Evolutionary conservation across 2,797 vertebrate species (phyloP).

Genomic region (Margarornis squamiger): DNA sequence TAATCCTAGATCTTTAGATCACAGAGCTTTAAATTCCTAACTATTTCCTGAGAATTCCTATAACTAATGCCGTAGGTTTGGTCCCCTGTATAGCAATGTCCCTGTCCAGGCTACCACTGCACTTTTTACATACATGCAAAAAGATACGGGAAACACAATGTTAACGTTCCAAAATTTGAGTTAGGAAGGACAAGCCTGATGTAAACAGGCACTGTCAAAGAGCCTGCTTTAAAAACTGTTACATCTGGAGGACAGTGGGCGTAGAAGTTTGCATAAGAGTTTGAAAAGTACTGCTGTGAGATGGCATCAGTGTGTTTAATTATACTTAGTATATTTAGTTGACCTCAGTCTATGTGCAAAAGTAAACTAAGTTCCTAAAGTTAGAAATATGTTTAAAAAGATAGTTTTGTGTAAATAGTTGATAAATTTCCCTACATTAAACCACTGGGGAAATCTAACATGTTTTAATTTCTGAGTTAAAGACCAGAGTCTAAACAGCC

Average conservation of each 20-base stretch:
- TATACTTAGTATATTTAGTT: neutral
- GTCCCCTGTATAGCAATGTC: neutral
- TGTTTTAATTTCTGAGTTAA: neutral
- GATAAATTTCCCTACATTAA: neutral
- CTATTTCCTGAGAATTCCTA: neutral
- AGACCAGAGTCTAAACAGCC: neutral
- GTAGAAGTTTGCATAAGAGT: neutral
- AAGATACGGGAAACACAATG: rapidly evolving
- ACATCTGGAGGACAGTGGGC: neutral
- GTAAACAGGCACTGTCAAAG: neutral
- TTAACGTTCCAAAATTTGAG: neutral
- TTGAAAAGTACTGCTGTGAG: neutral
- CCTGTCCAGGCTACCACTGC: neutral
- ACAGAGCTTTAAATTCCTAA: neutral
- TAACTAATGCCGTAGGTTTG: neutral
- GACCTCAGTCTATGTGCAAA: neutral
- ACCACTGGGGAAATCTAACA: neutral
- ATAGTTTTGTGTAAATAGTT: neutral
- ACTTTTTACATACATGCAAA: rapidly evolving
- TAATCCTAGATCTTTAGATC: neutral
- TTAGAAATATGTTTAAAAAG: neutral
- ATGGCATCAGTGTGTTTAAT: neutral
- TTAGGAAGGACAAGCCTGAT: neutral
- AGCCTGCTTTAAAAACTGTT: neutral
- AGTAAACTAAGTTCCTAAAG: neutral